Conservation (phyloP, 2,888 invertebrate genomes). For the Phania funesta region DNA sequence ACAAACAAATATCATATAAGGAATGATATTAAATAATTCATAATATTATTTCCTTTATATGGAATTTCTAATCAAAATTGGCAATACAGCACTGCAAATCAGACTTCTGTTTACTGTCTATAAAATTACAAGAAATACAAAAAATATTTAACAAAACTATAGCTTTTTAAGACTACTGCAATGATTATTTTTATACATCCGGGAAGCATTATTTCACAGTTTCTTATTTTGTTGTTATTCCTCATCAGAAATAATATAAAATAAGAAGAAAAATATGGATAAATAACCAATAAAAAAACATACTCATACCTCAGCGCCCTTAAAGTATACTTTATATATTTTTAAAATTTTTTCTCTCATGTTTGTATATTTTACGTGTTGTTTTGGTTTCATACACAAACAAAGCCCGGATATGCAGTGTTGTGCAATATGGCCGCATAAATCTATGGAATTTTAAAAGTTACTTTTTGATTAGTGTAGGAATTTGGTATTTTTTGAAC, state of each 20-base stretch:
- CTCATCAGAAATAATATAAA: conserved; percentile 10
- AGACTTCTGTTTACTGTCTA: conserved; percentile 54
- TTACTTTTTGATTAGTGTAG: too few relatives aligned
- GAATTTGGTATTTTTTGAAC: too few relatives aligned
- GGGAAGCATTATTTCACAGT: conserved; percentile 19
- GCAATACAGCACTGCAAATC: conserved; percentile 49
- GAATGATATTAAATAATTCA: conserved; percentile 63
- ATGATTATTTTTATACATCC: conserved; percentile 31
- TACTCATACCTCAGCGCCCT: conserved; percentile 49
- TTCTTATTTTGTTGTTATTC: conserved; percentile 5
- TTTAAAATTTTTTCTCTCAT: too few relatives aligned
- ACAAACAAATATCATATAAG: neutral
- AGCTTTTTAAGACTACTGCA: conserved; percentile 34
- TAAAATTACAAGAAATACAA: conserved; percentile 45
- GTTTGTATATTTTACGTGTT: conserved; percentile 49
- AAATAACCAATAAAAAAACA: neutral
- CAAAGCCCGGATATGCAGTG: neutral
- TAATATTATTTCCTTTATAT: conserved; percentile 51
- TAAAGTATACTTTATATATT: conserved; percentile 15
- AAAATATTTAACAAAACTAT: conserved; percentile 12
- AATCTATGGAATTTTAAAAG: too few relatives aligned
- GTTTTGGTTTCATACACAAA: neutral
- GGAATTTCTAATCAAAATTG: conserved; percentile 60
- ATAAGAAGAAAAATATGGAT: neutral
- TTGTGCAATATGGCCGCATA: too few relatives aligned